Evolutionary conservation across 2,113 vertebrate genomes (phyloP), one percentile per base, ranked within the genome.

Genomic region (Herpetotheres cachinnans): DNA sequence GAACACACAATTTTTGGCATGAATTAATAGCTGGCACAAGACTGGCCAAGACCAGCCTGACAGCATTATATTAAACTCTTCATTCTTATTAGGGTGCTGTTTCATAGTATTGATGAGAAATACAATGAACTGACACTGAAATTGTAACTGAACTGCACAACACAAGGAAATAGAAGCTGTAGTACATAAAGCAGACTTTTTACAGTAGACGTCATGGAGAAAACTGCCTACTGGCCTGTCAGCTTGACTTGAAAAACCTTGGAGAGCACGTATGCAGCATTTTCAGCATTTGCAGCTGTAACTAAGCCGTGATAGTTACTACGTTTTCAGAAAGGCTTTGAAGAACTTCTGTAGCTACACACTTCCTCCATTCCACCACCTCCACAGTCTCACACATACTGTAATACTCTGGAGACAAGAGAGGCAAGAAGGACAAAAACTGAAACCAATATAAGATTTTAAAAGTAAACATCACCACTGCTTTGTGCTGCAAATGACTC

Each of bases 181-280:
- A 42, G 8, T 29, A 50, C 5, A 29, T 36, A 78, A 65, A 65
- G 4, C 18, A 87, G 24, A 22, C 7, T 50, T 92, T 93, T 67
- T 54, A 63, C 3, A 22, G 40, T 10, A 47, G 49, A 47, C 0
- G 0, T 11, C 10, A 78, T 22, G 11, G 9, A 52, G 9, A 82
- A 78, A 77, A 59, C 24, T 58, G 3, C 27, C 26, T 44, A 7
- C n/a, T 70, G 36, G 9, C 16, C 19, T 11, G 14, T 16, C 30
- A 84, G 5, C 21, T 82, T 42, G 29, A 9, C 15, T 56, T 56
- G 13, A 30, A 79, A 70, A 88, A 9, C 2, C 27, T 26, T 56
- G 20, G 58, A 69, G 20, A 54, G 13, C 4, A 36, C 2, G 6
- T 62, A 21, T 20, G 30, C 2, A 47, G 22, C 4, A n/a, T 55